These are phyloP conservation scores for Gobius niger DNA, from an alignment of 2,113 vertebrate genomes.

Conservation along the genomic window DNA sequence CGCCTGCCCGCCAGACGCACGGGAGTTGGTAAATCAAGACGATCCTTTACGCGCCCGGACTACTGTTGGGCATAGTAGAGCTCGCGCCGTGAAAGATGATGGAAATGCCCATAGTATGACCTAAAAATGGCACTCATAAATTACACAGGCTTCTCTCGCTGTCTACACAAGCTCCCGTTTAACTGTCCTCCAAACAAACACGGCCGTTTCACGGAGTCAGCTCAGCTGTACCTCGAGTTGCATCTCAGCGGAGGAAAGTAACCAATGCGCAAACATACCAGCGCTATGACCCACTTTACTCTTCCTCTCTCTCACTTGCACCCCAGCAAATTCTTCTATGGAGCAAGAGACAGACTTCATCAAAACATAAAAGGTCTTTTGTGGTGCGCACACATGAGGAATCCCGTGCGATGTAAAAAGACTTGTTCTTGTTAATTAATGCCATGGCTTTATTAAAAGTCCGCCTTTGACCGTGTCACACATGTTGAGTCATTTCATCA, in stretches of 20 bases:
- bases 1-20: conserved; percentile 39
- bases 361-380: conserved; percentile 5
- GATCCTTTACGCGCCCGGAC: conserved; percentile 50
- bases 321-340: neutral
- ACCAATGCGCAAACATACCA: conserved; percentile 34
- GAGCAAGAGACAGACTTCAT: neutral
- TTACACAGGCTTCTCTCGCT: conserved; percentile 13
- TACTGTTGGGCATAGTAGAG: conserved; percentile 46
- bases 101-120: conserved; percentile 12
- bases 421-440: neutral
- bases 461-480: conserved; percentile 7
- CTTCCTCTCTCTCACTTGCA: conserved; percentile 1
- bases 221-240: neutral
- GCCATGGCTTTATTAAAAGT: conserved; percentile 3
- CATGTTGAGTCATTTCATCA: conserved; percentile 44
- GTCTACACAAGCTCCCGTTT: conserved; percentile 19
- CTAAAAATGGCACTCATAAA: conserved; percentile 30
- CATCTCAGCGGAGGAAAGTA: neutral
- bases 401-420: neutral
- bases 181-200: conserved; percentile 24
- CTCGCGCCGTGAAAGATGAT: conserved; percentile 14
- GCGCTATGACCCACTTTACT: conserved; percentile 50
- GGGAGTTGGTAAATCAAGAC: conserved; percentile 27
- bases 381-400: neutral
- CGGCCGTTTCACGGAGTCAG: neutral